Conservation (phyloP, 2,113 vertebrate species). For the Indri indri region DNA sequence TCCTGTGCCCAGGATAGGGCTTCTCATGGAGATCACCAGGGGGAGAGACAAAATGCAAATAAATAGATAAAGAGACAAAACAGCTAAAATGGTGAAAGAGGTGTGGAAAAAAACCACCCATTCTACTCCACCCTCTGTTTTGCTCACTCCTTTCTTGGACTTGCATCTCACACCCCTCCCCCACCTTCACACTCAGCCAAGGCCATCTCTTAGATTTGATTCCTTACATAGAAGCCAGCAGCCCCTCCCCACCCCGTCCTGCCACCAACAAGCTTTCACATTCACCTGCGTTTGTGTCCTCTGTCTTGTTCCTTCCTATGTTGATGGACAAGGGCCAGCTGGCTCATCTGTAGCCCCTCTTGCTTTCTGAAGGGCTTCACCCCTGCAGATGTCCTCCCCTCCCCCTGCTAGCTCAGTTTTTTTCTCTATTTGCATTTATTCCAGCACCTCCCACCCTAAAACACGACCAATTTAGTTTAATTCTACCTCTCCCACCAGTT, state of each 20-base stretch:
- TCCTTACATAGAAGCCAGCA: neutral
- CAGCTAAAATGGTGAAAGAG: neutral
- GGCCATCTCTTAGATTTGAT: neutral
- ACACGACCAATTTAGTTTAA: neutral
- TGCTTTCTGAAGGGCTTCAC: neutral
- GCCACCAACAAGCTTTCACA: neutral
- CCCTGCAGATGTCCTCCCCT: rapidly evolving
- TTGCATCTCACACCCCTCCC: rapidly evolving
- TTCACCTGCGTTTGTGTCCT: too few relatives aligned
- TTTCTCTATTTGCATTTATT: neutral
- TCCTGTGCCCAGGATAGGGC: neutral
- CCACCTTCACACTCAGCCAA: neutral
- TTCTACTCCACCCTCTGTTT: too few relatives aligned
- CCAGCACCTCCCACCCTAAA: neutral
- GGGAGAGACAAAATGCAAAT: neutral
- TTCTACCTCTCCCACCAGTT: neutral
- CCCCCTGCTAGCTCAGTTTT: neutral
- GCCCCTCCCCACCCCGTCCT: neutral
- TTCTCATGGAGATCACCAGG: neutral
- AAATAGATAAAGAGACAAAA: neutral
- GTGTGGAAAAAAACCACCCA: neutral
- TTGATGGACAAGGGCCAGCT: too few relatives aligned
- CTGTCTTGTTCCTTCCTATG: neutral
- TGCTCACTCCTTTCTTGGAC: neutral
- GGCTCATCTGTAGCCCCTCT: too few relatives aligned